Evolutionary conservation across 1,140 invertebrate species (phyloP).

Genomic region (Maconellicoccus hirsutus): DNA sequence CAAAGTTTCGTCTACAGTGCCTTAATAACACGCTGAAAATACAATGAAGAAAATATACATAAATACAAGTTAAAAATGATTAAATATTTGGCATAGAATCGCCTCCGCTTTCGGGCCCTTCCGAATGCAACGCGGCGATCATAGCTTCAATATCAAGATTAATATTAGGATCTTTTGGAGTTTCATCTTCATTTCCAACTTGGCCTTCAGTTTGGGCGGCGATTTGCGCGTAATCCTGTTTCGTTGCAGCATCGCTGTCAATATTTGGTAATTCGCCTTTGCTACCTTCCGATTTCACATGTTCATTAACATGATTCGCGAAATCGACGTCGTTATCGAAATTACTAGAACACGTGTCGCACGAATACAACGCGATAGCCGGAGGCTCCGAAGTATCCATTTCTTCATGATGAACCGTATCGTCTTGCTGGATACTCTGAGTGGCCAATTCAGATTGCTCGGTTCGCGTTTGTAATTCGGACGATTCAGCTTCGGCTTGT

Average conservation of each 20-base stretch:
- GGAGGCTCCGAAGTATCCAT: neutral
- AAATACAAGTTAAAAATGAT: neutral
- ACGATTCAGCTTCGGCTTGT: neutral
- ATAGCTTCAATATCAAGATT: conserved; percentile 25
- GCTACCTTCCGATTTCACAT: neutral
- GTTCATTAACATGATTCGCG: neutral
- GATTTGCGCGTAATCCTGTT: neutral
- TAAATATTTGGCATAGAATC: conserved; percentile 14
- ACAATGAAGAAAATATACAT: neutral
- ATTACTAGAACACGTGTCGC: neutral
- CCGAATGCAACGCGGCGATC: conserved; percentile 26
- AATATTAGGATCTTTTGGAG: conserved; percentile 2
- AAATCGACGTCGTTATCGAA: conserved; percentile 17
- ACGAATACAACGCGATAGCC: conserved; percentile 5
- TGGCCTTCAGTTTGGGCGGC: neutral
- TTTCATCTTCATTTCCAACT: neutral
- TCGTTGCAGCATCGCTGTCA: neutral
- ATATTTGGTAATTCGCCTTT: neutral
- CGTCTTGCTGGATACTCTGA: neutral
- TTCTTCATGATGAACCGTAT: neutral
- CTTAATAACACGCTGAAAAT: neutral
- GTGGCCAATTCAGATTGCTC: neutral
- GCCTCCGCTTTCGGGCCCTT: conserved; percentile 11
- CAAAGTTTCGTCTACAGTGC: neutral
- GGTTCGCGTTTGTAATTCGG: neutral